Base-by-base conservation (phyloP, 2,888 invertebrate genomes). In the Acholoe squamosa region DNA sequence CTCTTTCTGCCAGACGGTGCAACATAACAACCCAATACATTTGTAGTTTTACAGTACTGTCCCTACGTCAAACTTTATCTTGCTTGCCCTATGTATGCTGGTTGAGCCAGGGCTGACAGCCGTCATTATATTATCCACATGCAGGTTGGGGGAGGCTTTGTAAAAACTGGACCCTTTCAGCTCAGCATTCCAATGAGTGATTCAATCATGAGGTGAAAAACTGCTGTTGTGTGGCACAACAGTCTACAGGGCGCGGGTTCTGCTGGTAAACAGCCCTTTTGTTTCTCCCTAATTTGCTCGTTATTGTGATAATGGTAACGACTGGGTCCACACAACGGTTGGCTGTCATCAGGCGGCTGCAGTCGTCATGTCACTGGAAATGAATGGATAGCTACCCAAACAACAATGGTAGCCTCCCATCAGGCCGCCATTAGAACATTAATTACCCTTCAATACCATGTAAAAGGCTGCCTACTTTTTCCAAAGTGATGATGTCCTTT, bases 281-380 rank as follows among this genome's bases (percentile, higher is more conserved):
- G 71, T 71, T 71, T 71, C 71, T 71, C 71, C 71, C 71, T 71
- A 71, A 71, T 71, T 71, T 71, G 71, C 71, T 71, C 71, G 25
- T 71, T 71, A 71, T n/a, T 71, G 71, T 71, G 71, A 71, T 71
- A 71, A 71, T 71, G 71, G 14, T 71, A 71, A 71, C 71, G 71
- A 7, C 71, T 71, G 71, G 71, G 28, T 28, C 31, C 71, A 28
- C 71, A 71, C 28, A 71, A 14, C 28, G 28, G 71, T 14, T 0
- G 25, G 71, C 28, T 71, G 71, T 71, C 71, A 71, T 71, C 16
- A 71, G 19, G 71, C 14, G 71, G 71, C 14, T 71, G 28, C 28
- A 71, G 71, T 71, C 28, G 28, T 25, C 71, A 71, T 14, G 19
- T 71, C 14, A 71, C 25, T 61, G 71, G 61, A 28, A 28, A 71